These are phyloP conservation scores for Salvator merianae DNA, from an alignment of 2,113 vertebrate genomes.

Conservation along the genomic window DNA sequence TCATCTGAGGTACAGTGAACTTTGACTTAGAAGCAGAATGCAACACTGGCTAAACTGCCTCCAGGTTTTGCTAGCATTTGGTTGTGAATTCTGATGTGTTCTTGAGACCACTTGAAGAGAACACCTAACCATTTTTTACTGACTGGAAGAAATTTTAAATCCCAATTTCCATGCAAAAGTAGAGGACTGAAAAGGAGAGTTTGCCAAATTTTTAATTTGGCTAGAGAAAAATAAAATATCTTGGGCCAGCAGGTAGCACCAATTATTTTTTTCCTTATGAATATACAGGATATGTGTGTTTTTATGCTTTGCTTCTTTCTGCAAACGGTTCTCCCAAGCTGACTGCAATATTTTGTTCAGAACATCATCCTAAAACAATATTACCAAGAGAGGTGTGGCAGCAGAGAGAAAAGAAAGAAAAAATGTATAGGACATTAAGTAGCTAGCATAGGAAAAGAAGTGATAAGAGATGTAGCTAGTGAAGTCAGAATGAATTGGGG, in stretches of 20 bases:
- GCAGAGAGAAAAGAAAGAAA: not conserved
- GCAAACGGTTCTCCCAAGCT: no score
- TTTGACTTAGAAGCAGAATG: no score
- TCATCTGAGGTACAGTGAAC: no score
- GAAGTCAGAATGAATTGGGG: no score
- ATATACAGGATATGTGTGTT: no score
- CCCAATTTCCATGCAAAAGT: not conserved
- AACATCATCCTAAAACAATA: not conserved
- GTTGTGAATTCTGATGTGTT: not conserved
- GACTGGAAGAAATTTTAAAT: not conserved
- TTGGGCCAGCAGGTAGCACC: not conserved
- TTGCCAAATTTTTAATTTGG: not conserved
- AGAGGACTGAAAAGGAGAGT: not conserved
- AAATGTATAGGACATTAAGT: not conserved
- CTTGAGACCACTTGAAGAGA: not conserved
- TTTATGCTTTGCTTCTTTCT: not conserved
- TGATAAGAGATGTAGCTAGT: no score
- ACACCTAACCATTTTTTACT: not conserved
- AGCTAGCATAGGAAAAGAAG: no score
- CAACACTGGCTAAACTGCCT: not conserved
- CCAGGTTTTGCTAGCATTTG: not conserved
- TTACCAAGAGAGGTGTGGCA: no score
- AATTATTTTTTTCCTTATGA: no score
- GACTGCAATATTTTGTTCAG: not conserved
- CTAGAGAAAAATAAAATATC: not conserved